Base-by-base conservation (phyloP, 2,797 vertebrate species). In the Rhabdophis nuchalis region DNA sequence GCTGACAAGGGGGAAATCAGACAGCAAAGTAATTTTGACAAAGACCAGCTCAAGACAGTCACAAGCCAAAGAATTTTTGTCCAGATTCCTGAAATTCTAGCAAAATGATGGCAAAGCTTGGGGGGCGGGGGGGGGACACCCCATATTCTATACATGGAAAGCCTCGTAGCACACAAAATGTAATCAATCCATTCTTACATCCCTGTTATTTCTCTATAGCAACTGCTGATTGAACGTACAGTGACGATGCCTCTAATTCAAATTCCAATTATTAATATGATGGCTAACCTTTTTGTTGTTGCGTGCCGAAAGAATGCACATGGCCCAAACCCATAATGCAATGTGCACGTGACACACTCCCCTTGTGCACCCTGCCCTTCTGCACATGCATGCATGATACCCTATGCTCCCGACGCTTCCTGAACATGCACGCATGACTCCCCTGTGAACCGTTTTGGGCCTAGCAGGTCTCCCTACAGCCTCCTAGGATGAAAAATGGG, bases 51-150 rank as follows among this genome's bases (percentile, higher is more conserved):
- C 85, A 94, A 72, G 89, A 92, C 29, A 88, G 8, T 36, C 52
- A 88, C 0, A 56, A 89, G 64, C 93, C 93, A 77, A 92, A 89
- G 52, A 85, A 72, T 41, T 57, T 41, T 57, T 87, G 93, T 29
- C 89, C 89, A 93, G 0, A 0, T 94, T 72, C 94, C 89, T 93
- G 94, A 94, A 95, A 89, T 92, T 93, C 46, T 11, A 90, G 9
- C 56, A 91, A 68, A 58, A 91, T 60, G 20, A 54, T 27, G 90
- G 88, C 0, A 0, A 93, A 87, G 92, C 18, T 20, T 50, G 87
- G 88, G 88, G 89, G 86, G 95, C 91, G 68, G 94, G 93, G 61
- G 93, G 64, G 68, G 92, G 89, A 92, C 95, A 94, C 16, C 95
- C 64, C 64, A 18, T 96, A 94, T 68, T 92, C 94, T 61, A 41